Base-by-base conservation (phyloP, 2,797 vertebrate species). In the Columba guinea region DNA sequence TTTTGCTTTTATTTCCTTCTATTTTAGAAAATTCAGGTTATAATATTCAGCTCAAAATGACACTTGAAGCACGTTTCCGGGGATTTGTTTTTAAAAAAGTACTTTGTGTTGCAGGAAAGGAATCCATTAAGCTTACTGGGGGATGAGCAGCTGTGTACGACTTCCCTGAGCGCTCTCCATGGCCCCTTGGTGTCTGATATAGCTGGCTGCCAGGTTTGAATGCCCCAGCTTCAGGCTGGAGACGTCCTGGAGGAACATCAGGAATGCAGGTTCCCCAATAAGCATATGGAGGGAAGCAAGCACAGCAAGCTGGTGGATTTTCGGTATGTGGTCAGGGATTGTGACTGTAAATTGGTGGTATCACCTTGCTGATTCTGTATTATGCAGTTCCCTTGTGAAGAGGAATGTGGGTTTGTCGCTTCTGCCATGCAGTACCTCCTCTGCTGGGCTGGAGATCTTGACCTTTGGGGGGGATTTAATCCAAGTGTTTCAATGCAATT, bases 1-100 rank as follows among this genome's bases (percentile, higher is more conserved):
- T 85, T 83, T 96, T 89, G 73, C 95, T 93, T 94, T 79, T 65
- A 78, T 90, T 89, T 93, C 92, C 69, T 86, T 63, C 94, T 79
- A 49, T 89, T 95, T 84, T 71, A 67, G 95, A 95, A 32, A 74
- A 84, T 71, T 28, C 85, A 48, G 28, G 68, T 80, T 71, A 39
- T 17, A 84, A 81, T 16, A 64, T 88, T 94, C 89, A 93, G 82
- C 77, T 92, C 39, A 79, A 51, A 91, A 92, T 78, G 89, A 90
- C 64, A 30, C 44, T 83, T 28, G 79, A 35, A 79, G 86, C 58
- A 30, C 24, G 7, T 78, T 60, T 62, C 58, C 68, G 68, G 84
- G 44, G 74, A 23, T 78, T 80, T 65, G 60, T 27, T 77, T 34
- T n/a, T 41, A 68, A 44, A 27, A n/a, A 27, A 8, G 37, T 39